Conservation (phyloP, 2,797 vertebrate species). For the Bryconaethiops microstoma region DNA sequence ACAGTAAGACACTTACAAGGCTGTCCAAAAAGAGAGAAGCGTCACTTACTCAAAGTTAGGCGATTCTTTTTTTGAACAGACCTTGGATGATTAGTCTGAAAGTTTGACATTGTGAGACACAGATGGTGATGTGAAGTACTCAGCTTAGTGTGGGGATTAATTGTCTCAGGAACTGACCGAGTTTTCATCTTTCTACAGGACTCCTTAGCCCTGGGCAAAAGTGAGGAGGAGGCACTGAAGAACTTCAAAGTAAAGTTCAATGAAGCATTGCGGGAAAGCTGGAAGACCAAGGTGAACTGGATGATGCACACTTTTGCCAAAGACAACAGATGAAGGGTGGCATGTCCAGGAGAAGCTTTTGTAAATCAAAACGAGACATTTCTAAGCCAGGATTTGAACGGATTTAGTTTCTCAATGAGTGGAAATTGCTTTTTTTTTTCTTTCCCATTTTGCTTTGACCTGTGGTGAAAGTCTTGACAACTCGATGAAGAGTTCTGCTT, state of each 20-base stretch:
- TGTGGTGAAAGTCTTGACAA: background rate
- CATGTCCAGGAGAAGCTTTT: constrained; percentile 14
- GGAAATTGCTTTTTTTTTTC: constrained; percentile 49
- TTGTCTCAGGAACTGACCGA: constrained; percentile 9
- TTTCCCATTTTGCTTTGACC: constrained; percentile 10
- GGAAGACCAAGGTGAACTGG: constrained; percentile 99
- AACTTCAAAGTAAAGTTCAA: constrained; percentile 98
- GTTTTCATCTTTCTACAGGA: constrained; percentile 77
- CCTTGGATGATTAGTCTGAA: background rate
- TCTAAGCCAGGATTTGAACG: constrained; percentile 57
- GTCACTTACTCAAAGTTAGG: background rate
- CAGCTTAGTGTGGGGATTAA: no score
- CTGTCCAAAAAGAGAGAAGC: background rate
- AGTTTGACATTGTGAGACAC: constrained; percentile 4
- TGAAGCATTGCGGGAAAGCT: constrained; percentile 95
- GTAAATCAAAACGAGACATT: background rate
- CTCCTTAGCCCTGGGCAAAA: constrained; percentile 92
- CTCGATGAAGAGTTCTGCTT: background rate
- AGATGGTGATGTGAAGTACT: background rate
- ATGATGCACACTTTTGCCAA: constrained; percentile 97
- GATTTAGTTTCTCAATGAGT: constrained; percentile 44
- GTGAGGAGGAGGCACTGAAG: constrained; percentile 94
- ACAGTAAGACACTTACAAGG: background rate
- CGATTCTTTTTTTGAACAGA: no score
- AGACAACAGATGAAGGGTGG: constrained; percentile 85